These are phyloP conservation scores for Cyrtorhinus lividipennis DNA, from an alignment of 1,140 invertebrate genomes.

Conservation along the genomic window DNA sequence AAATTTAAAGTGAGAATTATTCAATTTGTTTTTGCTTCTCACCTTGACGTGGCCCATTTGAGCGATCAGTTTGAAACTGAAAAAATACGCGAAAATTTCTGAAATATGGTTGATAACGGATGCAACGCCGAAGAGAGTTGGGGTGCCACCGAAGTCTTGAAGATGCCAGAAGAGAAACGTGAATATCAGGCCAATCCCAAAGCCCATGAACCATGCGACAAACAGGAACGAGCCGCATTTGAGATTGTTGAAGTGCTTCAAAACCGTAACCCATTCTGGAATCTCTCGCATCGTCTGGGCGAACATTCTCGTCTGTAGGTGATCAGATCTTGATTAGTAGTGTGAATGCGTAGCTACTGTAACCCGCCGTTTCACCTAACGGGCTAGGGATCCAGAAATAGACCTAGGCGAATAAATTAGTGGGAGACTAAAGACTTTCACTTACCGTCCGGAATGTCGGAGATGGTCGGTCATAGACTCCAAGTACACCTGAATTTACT, in stretches of 20 bases:
- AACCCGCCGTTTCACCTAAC: no score
- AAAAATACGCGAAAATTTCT: conserved; percentile 97
- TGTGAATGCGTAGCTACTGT: no score
- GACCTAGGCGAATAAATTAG: no score
- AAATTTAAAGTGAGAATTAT: no score
- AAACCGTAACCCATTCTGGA: conserved; percentile 81
- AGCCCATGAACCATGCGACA: conserved; percentile 97
- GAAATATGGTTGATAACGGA: conserved; percentile 98
- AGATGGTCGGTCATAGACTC: no score
- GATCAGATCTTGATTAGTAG: no score
- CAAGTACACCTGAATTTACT: no score
- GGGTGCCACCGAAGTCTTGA: conserved; percentile 87
- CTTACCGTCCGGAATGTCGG: no score
- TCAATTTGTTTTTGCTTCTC: no score
- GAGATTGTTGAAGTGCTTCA: conserved; percentile 77
- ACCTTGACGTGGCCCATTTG: conserved; percentile 90
- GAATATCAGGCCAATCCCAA: conserved; percentile 97
- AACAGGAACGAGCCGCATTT: conserved; percentile 89
- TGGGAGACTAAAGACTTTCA: no score
- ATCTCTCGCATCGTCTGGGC: conserved; percentile 81
- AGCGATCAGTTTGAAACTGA: conserved; percentile 86
- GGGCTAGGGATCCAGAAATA: no score
- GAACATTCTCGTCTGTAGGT: conserved; percentile 72
- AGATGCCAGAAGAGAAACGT: conserved; percentile 99
- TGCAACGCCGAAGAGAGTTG: conserved; percentile 93